Base-by-base conservation (phyloP, 2,888 invertebrate species). In the Lutraria lutraria region DNA sequence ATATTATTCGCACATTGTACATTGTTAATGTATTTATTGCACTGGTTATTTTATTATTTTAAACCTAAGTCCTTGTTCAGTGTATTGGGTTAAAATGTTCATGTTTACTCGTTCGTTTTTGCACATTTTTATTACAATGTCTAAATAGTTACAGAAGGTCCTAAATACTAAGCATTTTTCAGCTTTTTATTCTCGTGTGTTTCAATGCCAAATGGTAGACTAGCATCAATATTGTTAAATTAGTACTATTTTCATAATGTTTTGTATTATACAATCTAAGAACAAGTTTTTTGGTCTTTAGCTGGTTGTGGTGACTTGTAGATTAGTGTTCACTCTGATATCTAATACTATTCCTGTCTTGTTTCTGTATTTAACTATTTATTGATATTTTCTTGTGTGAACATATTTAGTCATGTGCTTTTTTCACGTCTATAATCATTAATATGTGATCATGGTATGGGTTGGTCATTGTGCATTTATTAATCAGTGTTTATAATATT, bases 1-100 rank as follows among this genome's bases (percentile, higher is more conserved):
- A 89, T 91, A 91, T 91, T 91, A 89, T 91, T 91, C 89, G 81
- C 83, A 63, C 81, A 81, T 83, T 89, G 81, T 81, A 56, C 76
- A 81, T 85, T 88, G 85, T 88, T 88, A 85, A 25, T 88, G 83
- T 87, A 83, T 87, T 82, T 83, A 83, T 79, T 83, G 87, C 83
- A 83, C 83, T 76, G 56, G 83, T 88, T 63, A 88, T 84, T 88
- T 76, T 76, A 76, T 76, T 81, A 68, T 83, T 82, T 87, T 60
- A 79, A 63, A 81, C 76, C 87, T 86, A 80, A 52, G 80, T 88
- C 83, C 80, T 83, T 88, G 87, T 88, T 88, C 79, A 52, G n/a
- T 53, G 56, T 80, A 79, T 88, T 83, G 25, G 56, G 83, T 82
- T 87, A 63, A 21, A 84, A 56, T 83, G 87, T 88, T 88, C 76